Evolutionary conservation across 1,140 invertebrate species (phyloP).

Genomic region (Planococcus citri): DNA sequence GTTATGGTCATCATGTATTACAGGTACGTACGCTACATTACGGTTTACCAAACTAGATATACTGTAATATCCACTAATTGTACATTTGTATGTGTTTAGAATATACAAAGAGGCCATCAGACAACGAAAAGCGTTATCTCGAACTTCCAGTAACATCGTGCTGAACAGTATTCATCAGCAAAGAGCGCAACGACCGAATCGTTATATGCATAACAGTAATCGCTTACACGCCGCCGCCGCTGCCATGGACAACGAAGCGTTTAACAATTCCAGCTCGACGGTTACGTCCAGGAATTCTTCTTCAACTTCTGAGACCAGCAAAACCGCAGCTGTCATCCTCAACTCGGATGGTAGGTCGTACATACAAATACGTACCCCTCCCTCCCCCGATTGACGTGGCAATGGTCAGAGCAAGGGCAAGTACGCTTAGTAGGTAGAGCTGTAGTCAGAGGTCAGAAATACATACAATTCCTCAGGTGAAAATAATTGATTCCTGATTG

Average conservation of each 20-base stretch:
- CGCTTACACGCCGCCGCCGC: constrained; percentile 50
- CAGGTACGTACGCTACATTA: no score
- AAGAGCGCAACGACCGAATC: constrained; percentile 42
- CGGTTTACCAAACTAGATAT: no score
- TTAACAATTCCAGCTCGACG: not conserved
- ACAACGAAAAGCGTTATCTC: constrained; percentile 69
- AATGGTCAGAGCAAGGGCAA: no score
- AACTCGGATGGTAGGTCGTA: not conserved
- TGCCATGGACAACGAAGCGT: constrained; percentile 38
- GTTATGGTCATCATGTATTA: constrained; percentile 90
- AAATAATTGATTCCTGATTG: no score
- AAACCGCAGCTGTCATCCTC: not conserved
- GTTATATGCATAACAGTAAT: constrained; percentile 42
- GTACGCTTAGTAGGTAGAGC: no score
- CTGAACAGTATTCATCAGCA: constrained; percentile 69
- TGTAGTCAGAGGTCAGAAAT: no score
- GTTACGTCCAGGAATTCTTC: not conserved
- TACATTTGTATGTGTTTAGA: constrained; percentile 21
- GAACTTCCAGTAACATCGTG: constrained; percentile 67
- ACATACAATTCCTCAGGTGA: no score
- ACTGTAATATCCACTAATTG: no score
- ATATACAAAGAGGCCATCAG: constrained; percentile 76
- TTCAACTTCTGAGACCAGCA: not conserved
- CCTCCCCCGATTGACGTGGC: no score
- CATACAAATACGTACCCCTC: no score